Conservation (phyloP, 2,113 vertebrate species). For the Solea senegalensis region DNA sequence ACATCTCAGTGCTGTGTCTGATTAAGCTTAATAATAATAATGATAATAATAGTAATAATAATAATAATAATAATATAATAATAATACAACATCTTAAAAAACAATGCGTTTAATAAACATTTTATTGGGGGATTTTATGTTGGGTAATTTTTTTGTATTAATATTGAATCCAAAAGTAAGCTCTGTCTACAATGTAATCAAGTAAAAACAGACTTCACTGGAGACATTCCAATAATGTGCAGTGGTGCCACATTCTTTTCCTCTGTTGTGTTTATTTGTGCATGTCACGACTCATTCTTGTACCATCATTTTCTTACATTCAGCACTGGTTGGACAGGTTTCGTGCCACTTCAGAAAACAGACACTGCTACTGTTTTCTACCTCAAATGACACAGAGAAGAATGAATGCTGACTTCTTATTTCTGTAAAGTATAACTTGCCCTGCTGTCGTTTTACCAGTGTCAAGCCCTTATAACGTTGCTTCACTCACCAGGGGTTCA, state of each 20-base stretch:
- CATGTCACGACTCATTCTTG: background rate
- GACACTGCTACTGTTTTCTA: background rate
- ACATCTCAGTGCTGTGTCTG: too few relatives aligned
- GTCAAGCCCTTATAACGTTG: background rate
- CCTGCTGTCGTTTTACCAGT: background rate
- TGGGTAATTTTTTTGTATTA: too few relatives aligned
- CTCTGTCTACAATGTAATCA: background rate
- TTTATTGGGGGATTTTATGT: too few relatives aligned
- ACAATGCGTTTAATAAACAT: too few relatives aligned
- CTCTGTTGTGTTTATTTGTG: background rate
- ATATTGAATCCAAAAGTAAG: background rate
- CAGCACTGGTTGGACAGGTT: background rate
- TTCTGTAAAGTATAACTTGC: too few relatives aligned
- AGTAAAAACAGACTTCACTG: background rate
- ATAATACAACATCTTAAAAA: too few relatives aligned
- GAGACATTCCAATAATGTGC: background rate
- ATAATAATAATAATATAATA: too few relatives aligned
- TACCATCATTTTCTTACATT: background rate
- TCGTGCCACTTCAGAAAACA: background rate
- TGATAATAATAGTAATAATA: too few relatives aligned
- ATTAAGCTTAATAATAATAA: too few relatives aligned
- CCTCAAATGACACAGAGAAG: background rate
- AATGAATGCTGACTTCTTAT: too few relatives aligned
- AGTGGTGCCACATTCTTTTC: background rate
- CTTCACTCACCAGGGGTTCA: constrained; percentile 82